These are phyloP conservation scores for Ypsolopha scabrella DNA, from an alignment of 2,888 invertebrate species.

Conservation along the genomic window DNA sequence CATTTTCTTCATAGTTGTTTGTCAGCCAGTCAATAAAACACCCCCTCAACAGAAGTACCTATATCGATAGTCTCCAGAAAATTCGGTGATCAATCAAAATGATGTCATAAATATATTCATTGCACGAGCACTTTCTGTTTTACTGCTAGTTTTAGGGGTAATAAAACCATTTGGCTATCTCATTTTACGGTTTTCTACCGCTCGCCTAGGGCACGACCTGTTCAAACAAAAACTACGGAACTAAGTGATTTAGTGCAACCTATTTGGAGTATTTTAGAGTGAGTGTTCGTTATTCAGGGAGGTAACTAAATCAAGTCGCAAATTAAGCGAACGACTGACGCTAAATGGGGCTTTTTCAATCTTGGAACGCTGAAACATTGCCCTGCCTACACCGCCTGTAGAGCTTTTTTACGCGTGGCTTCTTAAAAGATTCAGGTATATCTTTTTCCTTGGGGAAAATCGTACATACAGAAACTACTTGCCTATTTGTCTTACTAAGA, in stretches of 20 bases:
- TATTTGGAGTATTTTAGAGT: constrained; percentile 11
- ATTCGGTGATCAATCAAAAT: constrained; percentile 53
- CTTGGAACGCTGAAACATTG: too few species aligned
- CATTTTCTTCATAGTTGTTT: too few species aligned
- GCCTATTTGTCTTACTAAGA: neutral
- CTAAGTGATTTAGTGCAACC: constrained; percentile 27
- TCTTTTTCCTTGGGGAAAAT: too few species aligned
- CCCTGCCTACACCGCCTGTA: too few species aligned
- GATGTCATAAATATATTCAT: constrained; percentile 56
- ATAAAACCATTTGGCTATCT: constrained; percentile 58
- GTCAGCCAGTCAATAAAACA: too few species aligned
- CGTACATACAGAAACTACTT: too few species aligned
- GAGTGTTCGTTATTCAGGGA: neutral
- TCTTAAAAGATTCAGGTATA: too few species aligned
- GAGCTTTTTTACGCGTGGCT: too few species aligned
- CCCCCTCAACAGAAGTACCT: neutral
- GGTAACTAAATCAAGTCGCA: too few species aligned
- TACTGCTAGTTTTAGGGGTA: constrained; percentile 54
- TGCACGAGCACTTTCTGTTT: constrained; percentile 46
- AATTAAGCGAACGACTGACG: too few species aligned
- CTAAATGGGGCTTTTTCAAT: too few species aligned
- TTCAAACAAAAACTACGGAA: constrained; percentile 43
- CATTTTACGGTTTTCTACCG: constrained; percentile 50
- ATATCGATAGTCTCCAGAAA: constrained; percentile 22
- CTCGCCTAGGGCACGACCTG: constrained; percentile 27